Evolutionary conservation across 2,888 invertebrate genomes (phyloP), one percentile per base, ranked within the genome.

Genomic region (Apamea epomidion): DNA sequence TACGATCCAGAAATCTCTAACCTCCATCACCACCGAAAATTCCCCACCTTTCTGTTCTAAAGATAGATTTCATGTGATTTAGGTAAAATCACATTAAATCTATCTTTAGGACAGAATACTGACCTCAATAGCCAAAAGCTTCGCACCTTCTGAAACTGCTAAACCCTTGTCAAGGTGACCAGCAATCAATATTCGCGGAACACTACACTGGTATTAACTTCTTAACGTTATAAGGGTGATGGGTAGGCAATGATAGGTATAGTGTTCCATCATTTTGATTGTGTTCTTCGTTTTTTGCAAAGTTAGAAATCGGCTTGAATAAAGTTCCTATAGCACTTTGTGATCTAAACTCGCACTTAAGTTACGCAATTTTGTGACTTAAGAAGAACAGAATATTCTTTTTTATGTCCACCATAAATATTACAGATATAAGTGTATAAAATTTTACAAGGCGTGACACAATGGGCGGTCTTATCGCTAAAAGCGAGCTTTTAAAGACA

Each of bases 181-280:
- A 90, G 92, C 91, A 91, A 94, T 94, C 94, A 93, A 94, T 95
- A 94, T 93, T 92, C 92, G 83, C 74, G 80, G 86, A 90, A 89
- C 89, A 90, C 90, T 91, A 90, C 80, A 90, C 92, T 91, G 93
- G 94, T 93, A 94, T 94, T 94, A 93, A 94, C 93, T 92, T 89
- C 90, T 86, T 80, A 78, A 76, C 25, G 70, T 42, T 18, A 54
- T 7, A 51, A 62, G 42, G 14, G 37, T 73, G 48, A 45, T n/a
- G 16, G 64, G 21, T 25, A 62, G 82, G 60, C 37, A n/a, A 10
- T n/a, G 4, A n/a, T 58, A 60, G 58, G n/a, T 60, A 12, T 10
- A 8, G 21, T 12, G 64, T 68, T 65, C 73, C n/a, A 51, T 51
- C 25, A 51, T 29, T 54, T 73, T 64, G 68, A 54, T 69, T 73